A percentile compares a stretch with the other conserved stretches of the same genome.
Conservation (phyloP, 2,888 invertebrate genomes). For the Cheiracanthium punctorium region DNA sequence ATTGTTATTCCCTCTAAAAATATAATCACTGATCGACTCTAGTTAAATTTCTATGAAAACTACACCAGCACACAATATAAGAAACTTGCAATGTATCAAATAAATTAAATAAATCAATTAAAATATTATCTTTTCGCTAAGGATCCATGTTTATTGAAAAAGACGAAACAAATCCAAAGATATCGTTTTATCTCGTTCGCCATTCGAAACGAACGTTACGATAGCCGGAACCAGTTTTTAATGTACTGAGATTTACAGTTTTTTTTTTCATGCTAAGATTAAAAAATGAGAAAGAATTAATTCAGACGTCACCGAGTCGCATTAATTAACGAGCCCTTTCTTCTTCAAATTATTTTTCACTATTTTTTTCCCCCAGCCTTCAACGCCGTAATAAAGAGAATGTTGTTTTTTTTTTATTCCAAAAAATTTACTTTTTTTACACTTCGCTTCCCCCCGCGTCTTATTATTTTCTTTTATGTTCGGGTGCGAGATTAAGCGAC, state of each 20-base stretch:
- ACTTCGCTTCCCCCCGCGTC: not conserved
- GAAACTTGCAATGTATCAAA: no score
- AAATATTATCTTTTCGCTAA: no score
- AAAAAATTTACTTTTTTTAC: not conserved
- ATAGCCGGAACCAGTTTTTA: conserved; percentile 9
- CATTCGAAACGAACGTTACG: not conserved
- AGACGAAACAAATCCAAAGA: not conserved
- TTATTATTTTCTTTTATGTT: conserved; percentile 14
- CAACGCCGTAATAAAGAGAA: conserved; percentile 8
- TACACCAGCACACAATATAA: no score
- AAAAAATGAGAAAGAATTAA: conserved; percentile 51
- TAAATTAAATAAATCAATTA: no score
- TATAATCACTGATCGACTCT: no score
- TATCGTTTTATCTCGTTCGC: not conserved
- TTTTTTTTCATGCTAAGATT: conserved; percentile 32
- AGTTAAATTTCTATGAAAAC: no score
- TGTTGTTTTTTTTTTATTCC: not conserved
- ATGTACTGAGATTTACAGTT: conserved; percentile 37
- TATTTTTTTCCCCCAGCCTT: conserved; percentile 19
- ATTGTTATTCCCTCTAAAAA: no score
- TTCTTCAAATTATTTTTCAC: conserved; percentile 54
- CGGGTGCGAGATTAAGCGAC: conserved; percentile 51
- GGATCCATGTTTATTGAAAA: not conserved
- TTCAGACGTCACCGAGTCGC: conserved; percentile 65
- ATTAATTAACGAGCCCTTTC: conserved; percentile 61